These are phyloP conservation scores for Chrysopilus asiliformis DNA, from an alignment of 2,888 invertebrate genomes.

Conservation along the genomic window DNA sequence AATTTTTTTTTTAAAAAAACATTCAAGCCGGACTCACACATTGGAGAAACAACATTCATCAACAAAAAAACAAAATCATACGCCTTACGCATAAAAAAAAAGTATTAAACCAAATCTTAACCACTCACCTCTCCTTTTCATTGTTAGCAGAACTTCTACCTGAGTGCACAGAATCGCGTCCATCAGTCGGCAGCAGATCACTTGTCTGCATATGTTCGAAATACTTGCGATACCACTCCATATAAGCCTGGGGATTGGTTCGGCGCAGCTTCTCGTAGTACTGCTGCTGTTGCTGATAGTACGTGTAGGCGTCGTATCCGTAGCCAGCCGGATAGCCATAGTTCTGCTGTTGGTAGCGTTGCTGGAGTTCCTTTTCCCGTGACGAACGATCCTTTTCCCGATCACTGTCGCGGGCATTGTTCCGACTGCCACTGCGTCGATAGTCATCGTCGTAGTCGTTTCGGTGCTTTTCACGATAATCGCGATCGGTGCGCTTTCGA, in stretches of 20 bases:
- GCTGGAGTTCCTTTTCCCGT: conserved; percentile 19
- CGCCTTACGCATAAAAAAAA: too few species aligned
- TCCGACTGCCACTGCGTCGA: conserved; percentile 26
- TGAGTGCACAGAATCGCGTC: conserved; percentile 67
- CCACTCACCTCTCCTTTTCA: conserved; percentile 53
- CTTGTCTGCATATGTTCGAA: conserved; percentile 32
- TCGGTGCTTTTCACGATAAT: conserved; percentile 10
- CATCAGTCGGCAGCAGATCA: conserved; percentile 38
- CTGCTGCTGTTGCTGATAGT: conserved; percentile 41
- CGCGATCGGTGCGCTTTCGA: conserved; percentile 15
- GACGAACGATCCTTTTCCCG: conserved; percentile 19
- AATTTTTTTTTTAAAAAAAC: too few species aligned
- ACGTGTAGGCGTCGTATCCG: conserved; percentile 45
- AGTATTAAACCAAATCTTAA: too few species aligned
- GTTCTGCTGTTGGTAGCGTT: conserved; percentile 20
- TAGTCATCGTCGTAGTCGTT: conserved; percentile 17
- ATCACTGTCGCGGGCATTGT: conserved; percentile 27
- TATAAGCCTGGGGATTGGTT: conserved; percentile 65
- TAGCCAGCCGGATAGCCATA: conserved; percentile 21
- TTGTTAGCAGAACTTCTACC: conserved; percentile 65
- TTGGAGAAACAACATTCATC: not conserved
- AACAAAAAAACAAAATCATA: not conserved
- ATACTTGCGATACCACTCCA: conserved; percentile 64
- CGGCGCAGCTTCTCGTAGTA: conserved; percentile 67
- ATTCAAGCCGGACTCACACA: not conserved